Conservation (phyloP, 2,797 vertebrate genomes). For the Leptodactylus fallax region DNA sequence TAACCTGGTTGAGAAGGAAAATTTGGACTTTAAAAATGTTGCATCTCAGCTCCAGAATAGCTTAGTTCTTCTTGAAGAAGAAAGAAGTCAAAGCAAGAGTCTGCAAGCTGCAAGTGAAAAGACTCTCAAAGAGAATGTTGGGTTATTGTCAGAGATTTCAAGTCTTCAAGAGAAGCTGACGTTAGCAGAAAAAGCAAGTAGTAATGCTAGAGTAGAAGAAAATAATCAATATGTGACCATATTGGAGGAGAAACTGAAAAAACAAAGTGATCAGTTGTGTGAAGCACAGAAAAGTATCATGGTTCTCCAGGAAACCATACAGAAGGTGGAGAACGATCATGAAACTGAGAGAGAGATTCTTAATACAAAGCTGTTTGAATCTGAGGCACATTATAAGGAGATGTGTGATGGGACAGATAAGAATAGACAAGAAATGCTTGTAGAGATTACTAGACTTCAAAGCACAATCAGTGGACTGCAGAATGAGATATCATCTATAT, state of each 20-base stretch:
- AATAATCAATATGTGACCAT: neutral
- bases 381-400: conserved; percentile 74
- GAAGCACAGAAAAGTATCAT: conserved; percentile 70
- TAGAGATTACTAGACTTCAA: conserved; percentile 76
- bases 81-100: conserved; percentile 68
- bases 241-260: conserved; percentile 71
- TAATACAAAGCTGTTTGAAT: conserved; percentile 67
- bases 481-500: conserved; percentile 61
- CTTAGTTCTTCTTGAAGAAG: conserved; percentile 66
- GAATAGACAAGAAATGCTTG: conserved; percentile 74
- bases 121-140: conserved; percentile 71
- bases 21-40: conserved; percentile 65
- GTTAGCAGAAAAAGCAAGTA: neutral
- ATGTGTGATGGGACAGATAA: conserved; percentile 70
- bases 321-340: conserved; percentile 73
- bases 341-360: conserved; percentile 78
- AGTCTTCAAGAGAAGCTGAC: conserved; percentile 67
- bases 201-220: conserved; percentile 12
- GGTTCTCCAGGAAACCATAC: conserved; percentile 72
- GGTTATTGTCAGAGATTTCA: conserved; percentile 69
- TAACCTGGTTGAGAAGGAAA: conserved; percentile 59
- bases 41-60: conserved; percentile 67
- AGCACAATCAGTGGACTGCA: conserved; percentile 74
- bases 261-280: conserved; percentile 69
- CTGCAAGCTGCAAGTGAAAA: conserved; percentile 71